Conservation (phyloP, 1,140 invertebrate genomes). For the Lordiphosa stackelbergi region DNA sequence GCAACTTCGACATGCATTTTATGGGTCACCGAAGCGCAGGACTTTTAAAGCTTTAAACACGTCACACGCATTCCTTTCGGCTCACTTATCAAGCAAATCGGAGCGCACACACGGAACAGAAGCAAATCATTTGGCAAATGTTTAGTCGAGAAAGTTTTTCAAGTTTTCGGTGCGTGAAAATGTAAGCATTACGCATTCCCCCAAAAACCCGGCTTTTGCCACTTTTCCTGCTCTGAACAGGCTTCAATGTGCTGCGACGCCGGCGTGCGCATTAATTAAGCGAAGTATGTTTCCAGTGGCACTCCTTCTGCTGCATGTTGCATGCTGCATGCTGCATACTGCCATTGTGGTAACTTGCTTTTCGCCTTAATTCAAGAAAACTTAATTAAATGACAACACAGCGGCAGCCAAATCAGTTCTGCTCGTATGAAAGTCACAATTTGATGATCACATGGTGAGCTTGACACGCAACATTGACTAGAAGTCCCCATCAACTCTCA, state of each 20-base stretch:
- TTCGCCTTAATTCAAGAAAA: conserved; percentile 72
- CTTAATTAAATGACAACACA: conserved; percentile 74
- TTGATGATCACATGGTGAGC: conserved; percentile 24
- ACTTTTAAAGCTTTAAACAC: conserved; percentile 33
- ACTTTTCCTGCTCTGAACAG: no score
- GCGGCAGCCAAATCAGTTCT: conserved; percentile 53
- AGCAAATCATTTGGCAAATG: conserved; percentile 35
- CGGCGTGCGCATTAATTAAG: conserved; percentile 55
- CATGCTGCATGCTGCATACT: conserved; percentile 25
- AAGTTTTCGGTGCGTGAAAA: conserved; percentile 25
- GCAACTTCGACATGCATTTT: conserved; percentile 64
- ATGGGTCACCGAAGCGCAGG: conserved; percentile 46
- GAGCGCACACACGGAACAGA: conserved; percentile 1
- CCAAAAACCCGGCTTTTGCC: no score
- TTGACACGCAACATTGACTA: conserved; percentile 21
- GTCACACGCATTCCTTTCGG: conserved; percentile 11
- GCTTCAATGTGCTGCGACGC: no score
- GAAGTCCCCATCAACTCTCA: conserved; percentile 1
- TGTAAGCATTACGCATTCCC: conserved; percentile 3
- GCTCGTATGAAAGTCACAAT: no score
- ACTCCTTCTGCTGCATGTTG: conserved; percentile 22
- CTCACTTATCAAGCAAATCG: conserved; percentile 14
- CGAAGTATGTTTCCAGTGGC: conserved; percentile 30
- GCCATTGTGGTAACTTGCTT: conserved; percentile 28
- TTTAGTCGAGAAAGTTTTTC: conserved; percentile 19